Conservation (phyloP, 2,797 vertebrate species). For the Galagoides demidoff region DNA sequence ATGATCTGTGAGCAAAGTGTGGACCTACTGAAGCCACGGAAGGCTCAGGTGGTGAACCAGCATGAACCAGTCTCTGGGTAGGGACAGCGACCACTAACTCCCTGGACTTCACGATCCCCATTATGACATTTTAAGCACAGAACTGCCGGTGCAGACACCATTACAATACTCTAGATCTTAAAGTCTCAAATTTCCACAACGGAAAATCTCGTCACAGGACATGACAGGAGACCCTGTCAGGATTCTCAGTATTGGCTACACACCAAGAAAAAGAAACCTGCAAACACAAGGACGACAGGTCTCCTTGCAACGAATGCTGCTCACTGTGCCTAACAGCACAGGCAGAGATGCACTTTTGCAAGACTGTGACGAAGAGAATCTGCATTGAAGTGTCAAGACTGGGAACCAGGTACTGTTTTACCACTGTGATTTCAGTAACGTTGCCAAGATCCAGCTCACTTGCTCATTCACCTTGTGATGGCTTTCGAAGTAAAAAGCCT, state of each 20-base stretch:
- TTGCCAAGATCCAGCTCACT: conserved; percentile 36
- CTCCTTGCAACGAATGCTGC: conserved; percentile 33
- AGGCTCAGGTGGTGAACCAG: neutral
- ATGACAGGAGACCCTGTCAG: conserved; percentile 57
- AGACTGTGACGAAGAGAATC: neutral
- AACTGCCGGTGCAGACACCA: conserved; percentile 15
- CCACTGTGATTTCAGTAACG: conserved; percentile 16
- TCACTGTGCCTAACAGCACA: neutral
- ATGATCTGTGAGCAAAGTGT: neutral
- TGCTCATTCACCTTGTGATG: conserved; percentile 41
- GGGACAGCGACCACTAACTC: neutral
- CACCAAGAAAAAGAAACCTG: conserved; percentile 58
- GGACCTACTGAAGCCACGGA: neutral
- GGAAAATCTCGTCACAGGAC: conserved; percentile 60
- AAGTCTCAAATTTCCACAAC: conserved; percentile 61
- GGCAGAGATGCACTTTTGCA: neutral
- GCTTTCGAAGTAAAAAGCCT: neutral
- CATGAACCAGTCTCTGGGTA: neutral
- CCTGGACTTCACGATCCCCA: neutral
- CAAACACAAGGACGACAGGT: conserved; percentile 53
- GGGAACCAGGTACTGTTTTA: conserved; percentile 30
- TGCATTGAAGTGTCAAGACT: neutral
- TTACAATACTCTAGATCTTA: conserved; percentile 34
- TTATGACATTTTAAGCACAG: neutral
- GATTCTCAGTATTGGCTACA: conserved; percentile 65